Base-by-base conservation (phyloP, 2,113 vertebrate genomes). In the Mirza zaza region DNA sequence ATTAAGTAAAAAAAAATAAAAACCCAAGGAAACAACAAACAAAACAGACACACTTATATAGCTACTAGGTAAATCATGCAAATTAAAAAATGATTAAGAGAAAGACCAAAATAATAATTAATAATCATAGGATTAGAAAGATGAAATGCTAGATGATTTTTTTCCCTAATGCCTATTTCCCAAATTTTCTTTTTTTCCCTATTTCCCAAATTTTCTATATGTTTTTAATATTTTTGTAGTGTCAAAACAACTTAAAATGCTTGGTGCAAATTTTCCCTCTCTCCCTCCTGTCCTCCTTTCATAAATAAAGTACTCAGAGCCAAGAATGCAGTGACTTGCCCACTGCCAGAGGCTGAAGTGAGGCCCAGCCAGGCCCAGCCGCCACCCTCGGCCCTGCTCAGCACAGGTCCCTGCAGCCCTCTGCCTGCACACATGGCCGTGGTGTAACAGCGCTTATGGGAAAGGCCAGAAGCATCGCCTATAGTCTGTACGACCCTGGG, bases 371-470 rank as follows among this genome's bases (percentile, higher is more conserved):
- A 8, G n/a, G 57, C 1, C 5, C 13, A 27, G 6, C 2, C 6
- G 13, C 1, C 3, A 18, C 11, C 59, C n/a, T 18, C 0, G 0
- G 86, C 15, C 50, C 27, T 1, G 3, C 32, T 34, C 29, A 6
- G 14, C 18, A n/a, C 36, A 63, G 0, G 0, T 25, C 29, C 21
- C 48, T 8, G 48, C 4, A n/a, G 61, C 23, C 48, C 50, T 14
- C 6, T 1, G 20, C 45, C 68, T 10, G 29, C 1, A 4, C 70
- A 0, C 0, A 0, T 2, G 52, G 2, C 13, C 36, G 39, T 57
- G 42, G 9, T 15, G n/a, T 67, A 36, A 39, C 1, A 3, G 0
- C 0, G 9, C 11, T 70, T 23, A 20, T 0, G 50, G 14, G 5
- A 59, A 68, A 92, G 20, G n/a, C 27, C 39, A 61, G 9, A 59